Evolutionary conservation across 2,888 invertebrate species (phyloP).

Genomic region (Tipula unca): DNA sequence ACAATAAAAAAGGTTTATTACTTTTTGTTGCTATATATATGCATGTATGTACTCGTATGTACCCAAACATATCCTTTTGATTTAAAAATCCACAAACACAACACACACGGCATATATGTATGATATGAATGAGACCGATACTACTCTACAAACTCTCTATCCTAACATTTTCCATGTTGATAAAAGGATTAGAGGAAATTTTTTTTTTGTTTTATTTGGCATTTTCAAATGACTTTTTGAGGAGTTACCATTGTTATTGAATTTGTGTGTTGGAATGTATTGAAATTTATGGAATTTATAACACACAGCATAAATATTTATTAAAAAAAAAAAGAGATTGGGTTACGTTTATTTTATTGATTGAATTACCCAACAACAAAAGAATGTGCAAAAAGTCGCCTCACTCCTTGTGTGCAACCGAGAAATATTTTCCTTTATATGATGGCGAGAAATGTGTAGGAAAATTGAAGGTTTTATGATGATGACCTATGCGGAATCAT

Average conservation of each 20-base stretch:
- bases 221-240: background rate
- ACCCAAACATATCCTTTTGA: background rate
- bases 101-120: background rate
- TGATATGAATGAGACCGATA: background rate
- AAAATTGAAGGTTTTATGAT: background rate
- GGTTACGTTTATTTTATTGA: conserved; percentile 8
- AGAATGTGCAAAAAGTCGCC: background rate
- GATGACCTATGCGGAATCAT: background rate
- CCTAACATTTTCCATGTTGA: background rate
- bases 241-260: background rate
- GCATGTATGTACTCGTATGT: no score
- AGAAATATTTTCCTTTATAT: background rate
- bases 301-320: background rate
- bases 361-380: background rate
- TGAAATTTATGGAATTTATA: conserved; percentile 2
- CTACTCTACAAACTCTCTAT: background rate
- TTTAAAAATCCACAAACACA: background rate
- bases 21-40: background rate
- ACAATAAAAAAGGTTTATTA: background rate
- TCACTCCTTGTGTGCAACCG: background rate
- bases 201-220: background rate
- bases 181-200: background rate
- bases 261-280: background rate
- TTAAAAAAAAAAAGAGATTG: background rate
- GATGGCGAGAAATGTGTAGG: background rate